phyloP scores from a whole-genome alignment of 2,888 invertebrate genomes.

The Pseudococcus longispinus region DNA sequence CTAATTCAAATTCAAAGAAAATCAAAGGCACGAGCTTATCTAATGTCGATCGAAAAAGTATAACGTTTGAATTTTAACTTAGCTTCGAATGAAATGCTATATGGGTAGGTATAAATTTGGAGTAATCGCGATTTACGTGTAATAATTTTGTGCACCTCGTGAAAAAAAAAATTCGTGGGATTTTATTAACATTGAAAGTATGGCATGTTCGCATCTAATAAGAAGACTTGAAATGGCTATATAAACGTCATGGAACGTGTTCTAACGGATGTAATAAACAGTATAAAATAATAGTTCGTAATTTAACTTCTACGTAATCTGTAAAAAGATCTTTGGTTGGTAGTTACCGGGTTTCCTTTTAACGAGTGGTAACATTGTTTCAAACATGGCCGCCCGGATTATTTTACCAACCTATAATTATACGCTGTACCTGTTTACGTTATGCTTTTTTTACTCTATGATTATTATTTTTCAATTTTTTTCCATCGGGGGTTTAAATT shows the following conservation, averaged over 20 bases:
- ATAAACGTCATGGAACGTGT: slow-evolving; percentile 51
- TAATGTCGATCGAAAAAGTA: not conserved
- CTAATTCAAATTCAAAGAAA: slow-evolving; percentile 8
- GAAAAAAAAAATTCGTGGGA: not conserved
- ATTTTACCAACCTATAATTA: slow-evolving; percentile 43
- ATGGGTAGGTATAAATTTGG: not conserved
- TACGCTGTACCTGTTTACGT: slow-evolving; percentile 41
- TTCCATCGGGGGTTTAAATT: not conserved
- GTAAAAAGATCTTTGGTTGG: slow-evolving; percentile 52
- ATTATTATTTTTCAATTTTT: slow-evolving; percentile 9
- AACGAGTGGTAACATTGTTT: slow-evolving; percentile 49
- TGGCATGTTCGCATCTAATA: slow-evolving; percentile 46
- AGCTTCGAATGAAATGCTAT: not conserved
- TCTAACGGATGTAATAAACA: slow-evolving; percentile 53
- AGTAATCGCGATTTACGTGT: not conserved
- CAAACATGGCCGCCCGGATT: slow-evolving; percentile 49
- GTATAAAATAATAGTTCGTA: slow-evolving; percentile 52
- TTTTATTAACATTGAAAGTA: slow-evolving; percentile 33
- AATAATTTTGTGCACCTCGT: not conserved
- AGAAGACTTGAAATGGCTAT: slow-evolving; percentile 45
- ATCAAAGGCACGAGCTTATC: not conserved
- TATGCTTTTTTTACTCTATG: slow-evolving; percentile 19
- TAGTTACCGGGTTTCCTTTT: slow-evolving; percentile 52
- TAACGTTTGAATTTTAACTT: not conserved
- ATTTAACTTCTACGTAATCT: slow-evolving; percentile 53